Base-by-base conservation (phyloP, 1,140 invertebrate species). In the Manduca sexta region DNA sequence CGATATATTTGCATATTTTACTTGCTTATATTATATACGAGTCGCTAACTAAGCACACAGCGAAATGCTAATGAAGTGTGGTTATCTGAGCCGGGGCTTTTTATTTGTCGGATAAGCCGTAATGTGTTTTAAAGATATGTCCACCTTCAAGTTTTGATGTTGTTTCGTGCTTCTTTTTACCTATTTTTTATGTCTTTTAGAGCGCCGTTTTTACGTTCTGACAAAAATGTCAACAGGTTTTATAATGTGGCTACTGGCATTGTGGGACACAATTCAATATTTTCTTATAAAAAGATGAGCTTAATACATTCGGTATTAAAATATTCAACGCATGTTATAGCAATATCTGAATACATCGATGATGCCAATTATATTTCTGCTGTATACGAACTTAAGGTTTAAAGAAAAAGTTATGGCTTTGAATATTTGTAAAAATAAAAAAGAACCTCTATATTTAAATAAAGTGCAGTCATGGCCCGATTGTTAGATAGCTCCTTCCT, bases 111-210 rank as follows among this genome's bases (percentile, higher is more conserved):
- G 57, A 65, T 65, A 65, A 59, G 50, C 48, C 49, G 63, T 65
- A 61, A 65, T 62, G 58, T 62, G 53, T 65, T 65, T 65, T 54
- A 51, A 65, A 61, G 59, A 62, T 65, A 65, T 60, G 62, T 60
- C 51, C 54, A 48, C 56, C 54, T 55, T 64, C 57, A 64, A 60
- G 51, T 60, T 60, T 59, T 52, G 51, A 64, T 60, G 49, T 55
- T 58, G 57, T 54, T 55, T 57, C 44, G 26, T 40, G n/a, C 16
- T 43, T 56, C 44, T 45, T 59, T 63, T 56, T 57, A 40, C 44
- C 44, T 48, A 49, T 45, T 54, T 56, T 49, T 50, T 40, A 41
- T 44, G 26, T 33, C 14, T 44, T 46, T 49, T 45, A 52, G 52
- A 50, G 53, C 45, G 42, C 45, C 16, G 52, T 60, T 54, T 46